A percentile compares a stretch with the other conserved stretches of the same genome.
phyloP scores from a whole-genome alignment of 2,797 vertebrate species.

The Yasuhikotakia modesta region DNA sequence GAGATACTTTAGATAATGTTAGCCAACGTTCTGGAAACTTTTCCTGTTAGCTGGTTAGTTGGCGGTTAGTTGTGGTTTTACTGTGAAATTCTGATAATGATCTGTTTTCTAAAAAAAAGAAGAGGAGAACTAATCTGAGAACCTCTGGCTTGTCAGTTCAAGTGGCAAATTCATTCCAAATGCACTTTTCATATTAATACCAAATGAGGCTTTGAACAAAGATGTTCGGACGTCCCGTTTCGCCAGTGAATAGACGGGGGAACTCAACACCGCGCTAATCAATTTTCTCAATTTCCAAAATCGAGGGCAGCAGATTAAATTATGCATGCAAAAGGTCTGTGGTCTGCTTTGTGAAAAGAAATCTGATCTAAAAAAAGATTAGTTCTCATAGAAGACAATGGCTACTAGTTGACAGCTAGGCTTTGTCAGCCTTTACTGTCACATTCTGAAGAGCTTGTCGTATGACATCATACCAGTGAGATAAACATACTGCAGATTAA shows the following conservation, averaged over 20 bases:
- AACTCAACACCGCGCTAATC: constrained; percentile 82
- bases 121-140: constrained; percentile 62
- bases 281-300: constrained; percentile 82
- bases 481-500: not conserved
- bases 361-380: constrained; percentile 72
- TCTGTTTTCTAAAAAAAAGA: constrained; percentile 47
- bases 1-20: too few species aligned
- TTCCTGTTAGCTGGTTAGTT: not conserved
- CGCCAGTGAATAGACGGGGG: constrained; percentile 74
- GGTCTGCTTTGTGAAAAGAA: constrained; percentile 69
- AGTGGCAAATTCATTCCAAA: constrained; percentile 72
- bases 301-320: constrained; percentile 80
- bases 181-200: constrained; percentile 77
- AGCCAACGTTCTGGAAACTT: too few species aligned
- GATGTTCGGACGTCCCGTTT: constrained; percentile 64
- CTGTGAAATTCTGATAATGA: not conserved
- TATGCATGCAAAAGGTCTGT: constrained; percentile 79
- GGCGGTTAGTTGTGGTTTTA: not conserved
- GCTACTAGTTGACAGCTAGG: constrained; percentile 55
- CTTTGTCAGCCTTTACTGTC: constrained; percentile 63
- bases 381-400: constrained; percentile 62
- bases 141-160: constrained; percentile 71
- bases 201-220: constrained; percentile 75
- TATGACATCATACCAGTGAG: not conserved
- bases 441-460: constrained; percentile 40